These are phyloP conservation scores for Clarias gariepinus DNA, from an alignment of 2,113 vertebrate species.

Conservation along the genomic window DNA sequence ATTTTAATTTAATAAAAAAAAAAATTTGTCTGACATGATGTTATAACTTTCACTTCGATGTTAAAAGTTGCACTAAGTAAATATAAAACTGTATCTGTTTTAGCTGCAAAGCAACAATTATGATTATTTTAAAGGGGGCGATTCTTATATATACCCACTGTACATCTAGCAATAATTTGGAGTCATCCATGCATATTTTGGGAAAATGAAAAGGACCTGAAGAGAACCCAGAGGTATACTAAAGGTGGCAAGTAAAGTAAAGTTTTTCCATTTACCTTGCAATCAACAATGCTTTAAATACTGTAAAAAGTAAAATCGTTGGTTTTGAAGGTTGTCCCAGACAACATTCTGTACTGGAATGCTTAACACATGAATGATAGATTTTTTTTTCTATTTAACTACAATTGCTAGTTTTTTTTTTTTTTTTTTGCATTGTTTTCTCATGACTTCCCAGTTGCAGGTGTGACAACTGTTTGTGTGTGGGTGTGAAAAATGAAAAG, in stretches of 20 bases:
- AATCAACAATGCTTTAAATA: not conserved
- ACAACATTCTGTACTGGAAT: not conserved
- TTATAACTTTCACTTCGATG: too few species aligned
- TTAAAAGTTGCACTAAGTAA: too few species aligned
- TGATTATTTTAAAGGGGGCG: too few species aligned
- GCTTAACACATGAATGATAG: not conserved
- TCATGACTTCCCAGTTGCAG: not conserved
- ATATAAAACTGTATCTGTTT: too few species aligned
- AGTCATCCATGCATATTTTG: not conserved
- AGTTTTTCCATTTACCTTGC: not conserved
- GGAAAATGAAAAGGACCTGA: not conserved
- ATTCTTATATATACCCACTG: too few species aligned
- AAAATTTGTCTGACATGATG: too few species aligned
- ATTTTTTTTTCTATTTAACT: not conserved
- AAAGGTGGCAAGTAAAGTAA: not conserved
- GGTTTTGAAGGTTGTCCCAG: too few species aligned
- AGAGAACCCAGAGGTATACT: not conserved
- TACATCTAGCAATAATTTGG: not conserved
- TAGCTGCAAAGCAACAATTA: too few species aligned
- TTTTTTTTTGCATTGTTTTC: not conserved
- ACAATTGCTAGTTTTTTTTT: conserved; percentile 14
- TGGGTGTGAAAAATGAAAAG: conserved; percentile 28
- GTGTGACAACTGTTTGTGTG: conserved; percentile 26
- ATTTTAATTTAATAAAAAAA: too few species aligned
- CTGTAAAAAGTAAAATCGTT: not conserved